A percentile compares a stretch with the other conserved stretches of the same genome.
phyloP scores from a whole-genome alignment of 1,140 invertebrate genomes.

The Orchesella cincta region DNA sequence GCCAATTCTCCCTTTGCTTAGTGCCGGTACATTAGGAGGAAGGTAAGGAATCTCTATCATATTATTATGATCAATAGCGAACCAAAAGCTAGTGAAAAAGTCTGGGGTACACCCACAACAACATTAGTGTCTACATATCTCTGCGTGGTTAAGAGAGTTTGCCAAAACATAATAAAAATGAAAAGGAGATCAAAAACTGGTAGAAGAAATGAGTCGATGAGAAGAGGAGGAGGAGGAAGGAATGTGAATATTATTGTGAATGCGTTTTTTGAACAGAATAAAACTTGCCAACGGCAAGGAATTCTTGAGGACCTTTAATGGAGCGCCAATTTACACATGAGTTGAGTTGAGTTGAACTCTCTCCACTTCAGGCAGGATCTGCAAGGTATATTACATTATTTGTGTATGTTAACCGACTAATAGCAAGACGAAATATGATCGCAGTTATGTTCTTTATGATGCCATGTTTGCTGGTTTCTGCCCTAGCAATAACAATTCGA shows the following conservation, averaged over 20 bases:
- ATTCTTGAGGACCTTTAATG: slow-evolving; percentile 19
- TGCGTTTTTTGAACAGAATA: too few relatives aligned
- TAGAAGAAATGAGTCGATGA: background rate
- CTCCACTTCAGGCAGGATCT: too few relatives aligned
- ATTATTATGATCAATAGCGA: background rate
- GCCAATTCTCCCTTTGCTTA: background rate
- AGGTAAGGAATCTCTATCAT: background rate
- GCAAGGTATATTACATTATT: too few relatives aligned
- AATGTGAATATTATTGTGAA: too few relatives aligned
- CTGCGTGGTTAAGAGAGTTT: background rate
- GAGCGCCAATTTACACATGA: too few relatives aligned
- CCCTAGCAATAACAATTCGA: too few relatives aligned
- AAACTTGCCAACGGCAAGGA: slow-evolving; percentile 22
- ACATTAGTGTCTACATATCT: background rate
- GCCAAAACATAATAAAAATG: background rate
- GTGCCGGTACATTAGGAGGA: background rate
- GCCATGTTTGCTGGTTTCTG: too few relatives aligned
- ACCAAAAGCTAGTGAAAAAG: background rate
- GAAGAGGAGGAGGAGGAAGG: slow-evolving; percentile 10
- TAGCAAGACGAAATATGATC: too few relatives aligned
- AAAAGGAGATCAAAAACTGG: background rate
- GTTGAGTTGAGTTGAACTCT: too few relatives aligned
- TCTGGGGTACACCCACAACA: slow-evolving; percentile 3
- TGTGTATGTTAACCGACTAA: too few relatives aligned
- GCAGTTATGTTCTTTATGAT: too few relatives aligned